Evolutionary conservation across 2,113 vertebrate genomes (phyloP).

Genomic region (Lampris megalopsis): DNA sequence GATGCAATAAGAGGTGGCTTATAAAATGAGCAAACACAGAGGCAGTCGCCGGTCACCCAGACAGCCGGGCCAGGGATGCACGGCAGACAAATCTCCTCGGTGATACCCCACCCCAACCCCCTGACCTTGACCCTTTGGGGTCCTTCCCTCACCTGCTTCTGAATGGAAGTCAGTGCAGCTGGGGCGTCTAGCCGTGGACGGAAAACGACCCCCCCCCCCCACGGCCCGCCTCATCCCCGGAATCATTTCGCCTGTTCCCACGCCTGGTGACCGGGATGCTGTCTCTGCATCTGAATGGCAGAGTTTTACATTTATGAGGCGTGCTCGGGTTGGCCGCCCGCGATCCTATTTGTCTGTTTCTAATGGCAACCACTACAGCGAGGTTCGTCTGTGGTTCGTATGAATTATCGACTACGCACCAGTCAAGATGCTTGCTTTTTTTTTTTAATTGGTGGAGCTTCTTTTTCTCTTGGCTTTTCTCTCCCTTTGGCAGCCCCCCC

Average conservation of each 20-base stretch:
- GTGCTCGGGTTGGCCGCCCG: neutral
- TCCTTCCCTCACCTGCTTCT: constrained; percentile 80
- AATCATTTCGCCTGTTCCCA: constrained; percentile 75
- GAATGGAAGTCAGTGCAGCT: constrained; percentile 85
- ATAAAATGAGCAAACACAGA: constrained; percentile 78
- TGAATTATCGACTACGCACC: constrained; percentile 1
- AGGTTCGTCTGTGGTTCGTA: constrained; percentile 19
- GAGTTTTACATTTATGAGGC: constrained; percentile 75
- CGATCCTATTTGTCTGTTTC: constrained; percentile 27
- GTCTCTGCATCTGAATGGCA: constrained; percentile 57
- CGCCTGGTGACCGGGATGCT: constrained; percentile 59
- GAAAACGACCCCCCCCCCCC: constrained; percentile 72
- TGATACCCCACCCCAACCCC: constrained; percentile 55
- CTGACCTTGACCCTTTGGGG: constrained; percentile 86
- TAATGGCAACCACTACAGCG: constrained; percentile 24
- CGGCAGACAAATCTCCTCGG: constrained; percentile 62
- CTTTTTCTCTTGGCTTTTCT: neutral
- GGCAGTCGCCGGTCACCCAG: constrained; percentile 50
- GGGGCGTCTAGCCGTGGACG: constrained; percentile 81
- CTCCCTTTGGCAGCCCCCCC: constrained; percentile 7
- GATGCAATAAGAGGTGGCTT: constrained; percentile 76
- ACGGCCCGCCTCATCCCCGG: constrained; percentile 43
- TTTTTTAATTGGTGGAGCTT: constrained; percentile 11
- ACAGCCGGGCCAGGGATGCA: constrained; percentile 61
- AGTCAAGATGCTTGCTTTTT: neutral